phyloP scores from a whole-genome alignment of 2,888 invertebrate genomes.

The Hypomecis punctinalis region DNA sequence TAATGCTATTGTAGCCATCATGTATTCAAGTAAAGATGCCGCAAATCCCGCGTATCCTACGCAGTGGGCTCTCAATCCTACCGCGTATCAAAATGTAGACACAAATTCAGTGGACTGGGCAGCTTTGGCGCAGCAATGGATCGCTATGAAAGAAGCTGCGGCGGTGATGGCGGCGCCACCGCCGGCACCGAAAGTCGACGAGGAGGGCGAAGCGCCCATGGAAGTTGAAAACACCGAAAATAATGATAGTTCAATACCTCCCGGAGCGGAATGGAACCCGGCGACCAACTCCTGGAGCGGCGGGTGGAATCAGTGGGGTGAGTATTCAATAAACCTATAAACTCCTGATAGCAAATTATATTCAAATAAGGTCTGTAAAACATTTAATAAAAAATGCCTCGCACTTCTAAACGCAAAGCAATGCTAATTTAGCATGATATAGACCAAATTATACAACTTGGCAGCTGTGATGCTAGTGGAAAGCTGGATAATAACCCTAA shows the following conservation, averaged over 20 bases:
- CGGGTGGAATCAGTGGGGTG: conserved; percentile 81
- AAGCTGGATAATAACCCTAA: no score
- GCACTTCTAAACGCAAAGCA: no score
- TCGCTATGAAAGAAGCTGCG: conserved; percentile 94
- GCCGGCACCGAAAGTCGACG: conserved; percentile 82
- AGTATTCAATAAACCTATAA: conserved; percentile 30
- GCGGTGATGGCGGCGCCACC: conserved; percentile 86
- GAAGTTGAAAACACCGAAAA: conserved; percentile 91
- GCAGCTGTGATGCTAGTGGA: no score
- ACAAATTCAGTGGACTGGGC: conserved; percentile 98
- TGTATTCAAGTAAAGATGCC: conserved; percentile 87
- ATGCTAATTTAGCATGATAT: no score
- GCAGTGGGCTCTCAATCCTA: conserved; percentile 93
- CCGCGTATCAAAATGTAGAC: conserved; percentile 92
- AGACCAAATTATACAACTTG: no score
- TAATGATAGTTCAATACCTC: conserved; percentile 68
- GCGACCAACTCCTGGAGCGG: conserved; percentile 72
- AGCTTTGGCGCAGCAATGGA: conserved; percentile 98
- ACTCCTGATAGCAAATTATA: no score
- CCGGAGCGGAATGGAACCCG: conserved; percentile 70
- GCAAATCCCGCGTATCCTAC: conserved; percentile 87
- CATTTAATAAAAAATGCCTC: no score
- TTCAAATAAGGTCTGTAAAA: no score
- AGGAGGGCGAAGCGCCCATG: conserved; percentile 95
- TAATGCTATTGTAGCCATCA: conserved; percentile 53